Evolutionary conservation across 2,113 vertebrate species (phyloP).

Genomic region (Ursus arctos): DNA sequence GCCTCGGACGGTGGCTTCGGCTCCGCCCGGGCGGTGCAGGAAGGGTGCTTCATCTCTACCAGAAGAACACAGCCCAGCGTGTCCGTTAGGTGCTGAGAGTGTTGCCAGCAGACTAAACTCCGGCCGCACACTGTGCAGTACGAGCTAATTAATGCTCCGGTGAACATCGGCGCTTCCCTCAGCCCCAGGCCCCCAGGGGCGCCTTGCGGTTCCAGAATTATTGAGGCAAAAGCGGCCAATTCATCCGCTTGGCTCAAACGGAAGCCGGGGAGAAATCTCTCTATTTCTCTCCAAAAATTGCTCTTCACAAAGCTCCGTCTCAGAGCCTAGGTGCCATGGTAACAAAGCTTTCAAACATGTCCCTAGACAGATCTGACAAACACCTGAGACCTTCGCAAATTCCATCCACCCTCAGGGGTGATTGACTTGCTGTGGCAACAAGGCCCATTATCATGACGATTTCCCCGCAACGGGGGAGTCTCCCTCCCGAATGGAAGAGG

Average conservation of each 20-base stretch:
- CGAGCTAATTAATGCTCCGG: conserved; percentile 57
- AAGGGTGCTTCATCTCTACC: neutral
- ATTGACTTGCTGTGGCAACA: conserved; percentile 6
- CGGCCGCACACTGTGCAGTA: neutral
- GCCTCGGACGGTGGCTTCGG: neutral
- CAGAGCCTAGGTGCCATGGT: conserved; percentile 59
- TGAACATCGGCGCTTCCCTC: neutral
- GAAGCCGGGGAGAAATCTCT: conserved; percentile 72
- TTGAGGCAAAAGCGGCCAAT: conserved; percentile 60
- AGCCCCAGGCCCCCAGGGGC: neutral
- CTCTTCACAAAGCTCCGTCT: conserved; percentile 55
- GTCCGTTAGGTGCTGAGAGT: neutral
- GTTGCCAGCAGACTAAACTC: neutral
- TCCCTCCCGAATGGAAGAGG: neutral
- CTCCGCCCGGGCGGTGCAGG: neutral
- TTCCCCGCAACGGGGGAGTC: neutral
- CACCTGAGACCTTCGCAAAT: conserved; percentile 59
- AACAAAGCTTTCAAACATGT: conserved; percentile 56
- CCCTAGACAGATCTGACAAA: conserved; percentile 38
- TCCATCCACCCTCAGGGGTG: conserved; percentile 1
- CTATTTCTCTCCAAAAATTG: conserved; percentile 63
- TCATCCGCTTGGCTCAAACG: conserved; percentile 56
- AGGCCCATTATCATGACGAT: neutral
- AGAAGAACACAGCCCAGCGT: neutral
- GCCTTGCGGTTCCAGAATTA: conserved; percentile 60